These are phyloP conservation scores for Lepidonotus clava DNA, from an alignment of 2,888 invertebrate species.

Conservation along the genomic window DNA sequence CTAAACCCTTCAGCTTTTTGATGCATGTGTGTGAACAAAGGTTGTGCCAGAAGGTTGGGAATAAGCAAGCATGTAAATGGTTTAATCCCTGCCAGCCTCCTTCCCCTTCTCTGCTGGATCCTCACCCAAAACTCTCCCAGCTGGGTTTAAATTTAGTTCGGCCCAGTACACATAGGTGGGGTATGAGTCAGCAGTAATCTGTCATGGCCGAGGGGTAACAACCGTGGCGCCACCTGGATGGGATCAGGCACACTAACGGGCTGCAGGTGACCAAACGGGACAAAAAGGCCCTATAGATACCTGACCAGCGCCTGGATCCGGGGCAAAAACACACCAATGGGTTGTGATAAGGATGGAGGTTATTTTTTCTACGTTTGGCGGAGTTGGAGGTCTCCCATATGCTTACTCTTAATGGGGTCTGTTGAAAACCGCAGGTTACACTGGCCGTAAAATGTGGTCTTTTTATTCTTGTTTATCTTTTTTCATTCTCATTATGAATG, in stretches of 20 bases:
- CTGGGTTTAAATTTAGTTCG: not conserved
- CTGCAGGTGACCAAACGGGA: not conserved
- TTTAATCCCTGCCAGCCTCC: not conserved
- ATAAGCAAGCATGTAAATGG: not conserved
- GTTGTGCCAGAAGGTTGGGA: not conserved
- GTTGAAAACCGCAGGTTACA: too few relatives aligned
- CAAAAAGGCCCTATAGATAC: conserved; percentile 16
- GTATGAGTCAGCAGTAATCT: conserved; percentile 31
- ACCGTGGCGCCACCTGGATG: conserved; percentile 22
- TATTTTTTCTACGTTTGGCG: not conserved
- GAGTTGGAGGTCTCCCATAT: not conserved
- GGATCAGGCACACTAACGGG: not conserved
- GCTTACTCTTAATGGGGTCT: too few relatives aligned
- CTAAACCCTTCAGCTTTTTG: too few relatives aligned
- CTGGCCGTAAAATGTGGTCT: too few relatives aligned
- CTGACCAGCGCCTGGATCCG: not conserved
- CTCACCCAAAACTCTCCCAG: not conserved
- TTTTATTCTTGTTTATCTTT: not conserved
- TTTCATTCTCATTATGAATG: not conserved
- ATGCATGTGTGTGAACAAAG: too few relatives aligned
- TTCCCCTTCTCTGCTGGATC: not conserved
- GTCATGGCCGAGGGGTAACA: conserved; percentile 11
- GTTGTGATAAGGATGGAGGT: not conserved
- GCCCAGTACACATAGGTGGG: conserved; percentile 39
- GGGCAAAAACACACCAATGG: not conserved